Conservation (phyloP, 2,113 vertebrate species). For the Orycteropus afer region DNA sequence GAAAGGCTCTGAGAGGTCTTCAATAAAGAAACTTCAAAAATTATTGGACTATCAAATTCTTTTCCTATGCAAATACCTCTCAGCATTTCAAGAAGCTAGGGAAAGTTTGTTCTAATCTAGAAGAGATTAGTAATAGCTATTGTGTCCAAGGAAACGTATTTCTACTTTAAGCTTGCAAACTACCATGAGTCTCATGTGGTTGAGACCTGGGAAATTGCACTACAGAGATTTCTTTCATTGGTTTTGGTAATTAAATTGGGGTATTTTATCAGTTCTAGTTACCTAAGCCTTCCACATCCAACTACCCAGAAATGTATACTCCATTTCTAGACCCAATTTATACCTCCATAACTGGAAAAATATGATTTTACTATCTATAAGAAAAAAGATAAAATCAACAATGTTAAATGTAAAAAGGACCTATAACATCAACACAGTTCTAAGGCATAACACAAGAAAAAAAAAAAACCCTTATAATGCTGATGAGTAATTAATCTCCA, state of each 20-base stretch:
- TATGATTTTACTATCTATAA: background rate
- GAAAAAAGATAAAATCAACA: background rate
- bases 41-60: background rate
- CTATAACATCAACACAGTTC: background rate
- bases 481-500: background rate
- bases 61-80: background rate
- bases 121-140: background rate
- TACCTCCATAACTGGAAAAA: background rate
- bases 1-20: background rate
- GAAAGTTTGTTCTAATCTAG: background rate
- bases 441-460: background rate
- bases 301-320: background rate
- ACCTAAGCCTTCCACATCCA: background rate
- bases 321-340: background rate
- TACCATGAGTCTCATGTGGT: background rate
- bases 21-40: constrained; percentile 9
- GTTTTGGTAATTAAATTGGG: background rate
- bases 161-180: background rate
- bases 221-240: background rate
- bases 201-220: background rate
- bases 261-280: background rate
- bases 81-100: background rate
- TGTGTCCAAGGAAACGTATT: background rate
- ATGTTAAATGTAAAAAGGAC: background rate
- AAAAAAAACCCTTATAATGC: background rate